A percentile compares a stretch with the other conserved stretches of the same genome.
Evolutionary conservation across 2,797 vertebrate species (phyloP).

Genomic region (Pogonophryne albipinna): DNA sequence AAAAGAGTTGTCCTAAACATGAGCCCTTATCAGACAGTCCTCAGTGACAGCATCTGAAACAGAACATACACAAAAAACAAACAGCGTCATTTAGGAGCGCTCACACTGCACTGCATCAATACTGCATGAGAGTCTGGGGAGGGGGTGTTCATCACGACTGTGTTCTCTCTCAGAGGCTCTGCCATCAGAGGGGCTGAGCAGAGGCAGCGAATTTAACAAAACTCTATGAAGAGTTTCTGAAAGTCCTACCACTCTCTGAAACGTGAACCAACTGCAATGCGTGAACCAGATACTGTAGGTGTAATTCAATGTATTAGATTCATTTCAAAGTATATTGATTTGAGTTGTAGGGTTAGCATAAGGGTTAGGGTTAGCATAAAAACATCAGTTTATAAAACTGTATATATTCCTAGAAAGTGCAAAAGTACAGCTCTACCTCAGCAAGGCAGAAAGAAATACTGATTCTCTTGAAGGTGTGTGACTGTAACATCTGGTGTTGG

Average conservation of each 20-base stretch:
- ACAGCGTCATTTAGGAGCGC: slow-evolving; percentile 30
- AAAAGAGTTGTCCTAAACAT: slow-evolving; percentile 32
- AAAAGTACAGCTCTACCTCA: too few relatives aligned
- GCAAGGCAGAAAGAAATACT: too few relatives aligned
- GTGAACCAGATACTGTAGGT: not conserved
- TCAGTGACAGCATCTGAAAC: slow-evolving; percentile 36
- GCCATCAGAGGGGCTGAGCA: slow-evolving; percentile 3
- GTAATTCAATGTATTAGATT: too few relatives aligned
- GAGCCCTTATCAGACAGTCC: slow-evolving; percentile 17
- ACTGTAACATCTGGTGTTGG: too few relatives aligned
- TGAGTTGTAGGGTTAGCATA: too few relatives aligned
- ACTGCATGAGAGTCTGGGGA: slow-evolving; percentile 41
- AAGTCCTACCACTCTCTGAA: not conserved
- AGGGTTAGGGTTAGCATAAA: too few relatives aligned
- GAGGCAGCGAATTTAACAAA: not conserved
- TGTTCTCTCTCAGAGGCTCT: slow-evolving; percentile 10
- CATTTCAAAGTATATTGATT: too few relatives aligned
- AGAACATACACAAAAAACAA: slow-evolving; percentile 31
- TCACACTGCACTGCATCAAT: slow-evolving; percentile 39
- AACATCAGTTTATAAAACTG: too few relatives aligned
- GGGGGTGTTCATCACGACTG: slow-evolving; percentile 27
- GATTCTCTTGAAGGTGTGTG: too few relatives aligned
- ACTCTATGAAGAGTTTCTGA: not conserved
- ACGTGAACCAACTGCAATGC: not conserved
- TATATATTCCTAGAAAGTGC: too few relatives aligned